Conservation (phyloP, 2,113 vertebrate species). For the Brachirus orientalis region DNA sequence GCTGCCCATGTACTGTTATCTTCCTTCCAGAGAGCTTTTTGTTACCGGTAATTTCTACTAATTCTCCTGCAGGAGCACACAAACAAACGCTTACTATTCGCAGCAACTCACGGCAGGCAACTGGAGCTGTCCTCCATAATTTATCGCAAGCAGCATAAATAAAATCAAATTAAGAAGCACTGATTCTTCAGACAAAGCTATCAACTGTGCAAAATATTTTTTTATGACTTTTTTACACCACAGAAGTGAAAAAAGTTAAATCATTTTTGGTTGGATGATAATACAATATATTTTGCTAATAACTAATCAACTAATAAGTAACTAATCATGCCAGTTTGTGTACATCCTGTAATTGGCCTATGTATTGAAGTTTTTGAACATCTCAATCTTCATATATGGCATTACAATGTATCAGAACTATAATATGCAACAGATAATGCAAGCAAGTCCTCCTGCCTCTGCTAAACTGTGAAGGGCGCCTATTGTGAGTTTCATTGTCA, state of each 20-base stretch:
- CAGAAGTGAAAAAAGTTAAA: background rate
- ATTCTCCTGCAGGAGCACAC: conserved; percentile 3
- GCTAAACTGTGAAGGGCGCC: background rate
- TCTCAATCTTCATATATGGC: too few relatives aligned
- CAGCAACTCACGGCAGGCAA: background rate
- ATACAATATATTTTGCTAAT: too few relatives aligned
- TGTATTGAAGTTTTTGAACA: too few relatives aligned
- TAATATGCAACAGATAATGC: too few relatives aligned
- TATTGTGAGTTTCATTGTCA: background rate
- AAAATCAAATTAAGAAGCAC: background rate
- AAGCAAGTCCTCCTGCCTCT: too few relatives aligned
- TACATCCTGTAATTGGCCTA: too few relatives aligned
- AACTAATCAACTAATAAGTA: too few relatives aligned
- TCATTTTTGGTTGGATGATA: too few relatives aligned
- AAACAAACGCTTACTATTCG: conserved; percentile 1
- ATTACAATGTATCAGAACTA: too few relatives aligned
- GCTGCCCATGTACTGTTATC: conserved; percentile 23
- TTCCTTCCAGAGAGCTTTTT: background rate
- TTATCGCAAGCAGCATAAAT: background rate
- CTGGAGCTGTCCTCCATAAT: background rate
- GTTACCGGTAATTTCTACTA: conserved; percentile 7
- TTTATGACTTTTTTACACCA: background rate
- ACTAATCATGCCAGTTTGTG: too few relatives aligned
- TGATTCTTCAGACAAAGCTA: background rate
- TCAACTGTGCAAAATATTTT: background rate